These are phyloP conservation scores for Montipora efflorescens DNA, from an alignment of 64 coral and sea anemone species.

Conservation along the genomic window DNA sequence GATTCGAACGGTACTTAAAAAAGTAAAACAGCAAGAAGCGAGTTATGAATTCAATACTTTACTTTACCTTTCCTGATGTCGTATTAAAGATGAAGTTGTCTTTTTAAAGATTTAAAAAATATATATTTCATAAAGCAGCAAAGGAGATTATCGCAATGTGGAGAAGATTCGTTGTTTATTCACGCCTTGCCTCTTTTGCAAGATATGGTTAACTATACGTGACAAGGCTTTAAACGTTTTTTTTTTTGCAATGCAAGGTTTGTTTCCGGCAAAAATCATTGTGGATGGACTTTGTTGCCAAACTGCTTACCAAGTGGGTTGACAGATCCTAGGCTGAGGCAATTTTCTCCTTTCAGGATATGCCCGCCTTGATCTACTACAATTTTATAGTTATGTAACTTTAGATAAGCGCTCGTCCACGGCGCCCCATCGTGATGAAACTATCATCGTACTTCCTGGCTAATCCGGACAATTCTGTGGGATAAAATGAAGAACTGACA, in stretches of 20 bases:
- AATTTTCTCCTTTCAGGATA: background rate
- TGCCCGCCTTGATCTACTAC: background rate
- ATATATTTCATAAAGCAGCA: background rate
- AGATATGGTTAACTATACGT: background rate
- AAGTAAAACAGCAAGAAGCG: background rate
- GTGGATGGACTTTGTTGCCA: background rate
- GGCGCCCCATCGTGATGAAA: background rate
- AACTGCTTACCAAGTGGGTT: background rate
- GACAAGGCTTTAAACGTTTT: background rate
- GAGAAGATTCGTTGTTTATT: background rate
- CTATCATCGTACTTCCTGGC: background rate
- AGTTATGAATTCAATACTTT: background rate
- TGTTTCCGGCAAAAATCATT: background rate
- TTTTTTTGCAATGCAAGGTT: background rate
- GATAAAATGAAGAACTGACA: background rate
- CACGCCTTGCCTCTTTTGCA: background rate
- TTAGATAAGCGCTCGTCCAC: background rate
- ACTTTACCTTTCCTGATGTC: background rate
- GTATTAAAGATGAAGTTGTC: no score
- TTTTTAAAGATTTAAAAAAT: no score
- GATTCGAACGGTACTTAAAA: background rate
- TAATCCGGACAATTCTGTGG: background rate
- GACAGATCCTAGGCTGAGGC: background rate
- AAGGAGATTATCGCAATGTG: background rate
- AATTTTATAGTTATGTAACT: background rate